A percentile compares a stretch with the other conserved stretches of the same genome.
Evolutionary conservation across 53 echinoderm and acorn worm genomes (phyloP).

Genomic region (Echinarachnius parma): DNA sequence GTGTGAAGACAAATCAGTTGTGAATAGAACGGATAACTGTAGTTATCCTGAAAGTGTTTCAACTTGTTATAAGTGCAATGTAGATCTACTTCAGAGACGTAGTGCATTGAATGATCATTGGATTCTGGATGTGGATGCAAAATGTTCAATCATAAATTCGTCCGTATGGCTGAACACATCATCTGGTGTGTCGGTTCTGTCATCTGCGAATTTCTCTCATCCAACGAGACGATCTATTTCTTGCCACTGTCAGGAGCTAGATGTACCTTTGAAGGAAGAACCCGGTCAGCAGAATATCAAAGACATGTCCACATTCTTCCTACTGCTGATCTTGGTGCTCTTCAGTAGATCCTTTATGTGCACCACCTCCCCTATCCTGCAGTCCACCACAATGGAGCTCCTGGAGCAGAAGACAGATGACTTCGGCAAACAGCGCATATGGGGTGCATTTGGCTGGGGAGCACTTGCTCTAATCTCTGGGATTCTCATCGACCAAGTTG

Average conservation of each 20-base stretch:
- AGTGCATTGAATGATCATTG: background rate
- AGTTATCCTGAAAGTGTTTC: background rate
- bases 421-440: slow-evolving; percentile 65
- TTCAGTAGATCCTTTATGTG: slow-evolving; percentile 72
- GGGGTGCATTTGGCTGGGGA: slow-evolving; percentile 70
- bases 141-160: slow-evolving; percentile 27
- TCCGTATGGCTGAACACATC: background rate
- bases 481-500: slow-evolving; percentile 55
- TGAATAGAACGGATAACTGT: background rate
- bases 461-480: slow-evolving; percentile 61
- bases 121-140: background rate
- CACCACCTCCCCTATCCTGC: slow-evolving; percentile 78
- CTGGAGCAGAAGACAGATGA: slow-evolving; percentile 65
- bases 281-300: background rate
- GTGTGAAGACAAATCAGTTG: slow-evolving; percentile 7
- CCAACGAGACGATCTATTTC: background rate
- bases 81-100: background rate
- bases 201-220: background rate
- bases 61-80: slow-evolving; percentile 20
- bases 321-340: slow-evolving; percentile 61
- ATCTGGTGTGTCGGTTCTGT: background rate
- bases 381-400: slow-evolving; percentile 71
- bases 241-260: slow-evolving; percentile 24
- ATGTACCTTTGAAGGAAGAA: background rate
- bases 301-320: slow-evolving; percentile 53